Evolutionary conservation across 92 coral and sea anemone genomes (phyloP), one percentile per base, ranked within the genome.

Genomic region (Phenganax marumi): DNA sequence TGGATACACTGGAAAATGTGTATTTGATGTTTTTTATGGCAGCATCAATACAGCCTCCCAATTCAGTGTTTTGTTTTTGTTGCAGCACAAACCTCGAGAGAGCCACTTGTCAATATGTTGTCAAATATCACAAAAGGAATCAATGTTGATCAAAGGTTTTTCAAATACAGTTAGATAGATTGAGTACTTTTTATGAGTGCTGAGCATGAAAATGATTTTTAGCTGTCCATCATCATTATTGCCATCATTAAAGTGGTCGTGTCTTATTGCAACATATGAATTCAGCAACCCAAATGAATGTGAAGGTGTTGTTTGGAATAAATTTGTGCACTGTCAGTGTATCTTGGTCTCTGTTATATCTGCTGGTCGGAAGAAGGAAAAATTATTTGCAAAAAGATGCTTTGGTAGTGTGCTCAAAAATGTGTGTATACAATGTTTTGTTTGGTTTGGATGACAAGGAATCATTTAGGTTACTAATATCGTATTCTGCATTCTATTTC

Each of bases 201-300:
- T 33, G 43, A 33, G 43, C 43, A 33, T 33, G 5, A 33, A 33
- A 33, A 33, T 33, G 2, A 5, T 58, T 16, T 64, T 24, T 17
- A 73, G 79, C 52, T 25, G 21, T 13, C 58, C 60, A 73, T 58
- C 62, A 2, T 73, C 79, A 26, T 52, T 73, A 16, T 52, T 73
- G 60, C 60, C 58, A 73, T 33, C 79, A 50, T 73, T 73, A 13
- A 73, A 73, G 23, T 73, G 79, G 79, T 73, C 79, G 18, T 73
- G 79, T 22, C 46, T 73, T 39, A 43, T 73, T 19, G 52, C 52
- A 33, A 73, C 12, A 8, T 33, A 73, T 50, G 62, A 60, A 49
- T 73, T 73, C 43, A 22, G n/a, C 46, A 73, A 50, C 63, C 23
- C 79, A 14, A 33, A 73, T 52, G 79, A 73, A 0, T 50, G 79